These are phyloP conservation scores for Diabrotica balteata DNA, from an alignment of 2,888 invertebrate genomes.

Conservation along the genomic window DNA sequence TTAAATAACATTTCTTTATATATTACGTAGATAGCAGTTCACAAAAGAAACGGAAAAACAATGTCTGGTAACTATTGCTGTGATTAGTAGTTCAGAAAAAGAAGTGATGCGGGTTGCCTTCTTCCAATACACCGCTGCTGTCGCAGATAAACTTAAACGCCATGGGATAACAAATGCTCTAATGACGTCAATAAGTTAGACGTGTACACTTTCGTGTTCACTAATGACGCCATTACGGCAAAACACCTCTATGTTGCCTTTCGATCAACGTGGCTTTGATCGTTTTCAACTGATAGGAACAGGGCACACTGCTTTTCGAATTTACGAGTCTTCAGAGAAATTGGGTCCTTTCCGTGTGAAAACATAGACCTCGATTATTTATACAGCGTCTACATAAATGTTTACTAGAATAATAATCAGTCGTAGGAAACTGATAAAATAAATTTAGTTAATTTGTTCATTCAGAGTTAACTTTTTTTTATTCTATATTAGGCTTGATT, in stretches of 20 bases:
- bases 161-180: constrained; percentile 44
- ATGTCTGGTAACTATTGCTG: neutral
- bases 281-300: constrained; percentile 30
- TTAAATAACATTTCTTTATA: no score
- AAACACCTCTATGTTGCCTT: constrained; percentile 39
- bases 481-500: no score
- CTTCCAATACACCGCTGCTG: constrained; percentile 2
- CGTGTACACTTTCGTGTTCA: constrained; percentile 41
- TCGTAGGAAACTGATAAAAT: no score
- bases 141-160: constrained; percentile 39
- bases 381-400: no score
- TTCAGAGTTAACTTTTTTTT: no score
- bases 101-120: constrained; percentile 37
- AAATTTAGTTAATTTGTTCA: no score
- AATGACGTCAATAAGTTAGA: constrained; percentile 46
- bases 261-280: constrained; percentile 33
- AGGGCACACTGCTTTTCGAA: constrained; percentile 16
- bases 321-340: constrained; percentile 22
- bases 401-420: no score
- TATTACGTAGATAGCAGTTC: no score
- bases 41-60: neutral
- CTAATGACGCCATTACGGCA: constrained; percentile 46
- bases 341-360: constrained; percentile 16
- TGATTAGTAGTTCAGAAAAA: neutral
- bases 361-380: no score